Conservation (phyloP, 2,888 invertebrate genomes). For the Tiliacea citrago region DNA sequence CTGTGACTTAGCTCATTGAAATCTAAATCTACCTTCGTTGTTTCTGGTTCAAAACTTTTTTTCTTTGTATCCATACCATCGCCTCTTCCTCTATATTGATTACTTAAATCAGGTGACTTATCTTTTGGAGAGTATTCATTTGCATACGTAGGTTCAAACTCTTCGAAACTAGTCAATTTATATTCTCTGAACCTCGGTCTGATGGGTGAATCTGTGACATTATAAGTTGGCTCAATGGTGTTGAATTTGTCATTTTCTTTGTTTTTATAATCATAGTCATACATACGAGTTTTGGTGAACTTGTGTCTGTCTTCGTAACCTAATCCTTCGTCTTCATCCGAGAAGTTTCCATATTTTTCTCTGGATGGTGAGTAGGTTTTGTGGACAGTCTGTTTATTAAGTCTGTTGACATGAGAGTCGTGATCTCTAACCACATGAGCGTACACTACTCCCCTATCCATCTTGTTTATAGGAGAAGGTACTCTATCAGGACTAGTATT, state of each 20-base stretch:
- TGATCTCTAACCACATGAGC: slow-evolving; percentile 93
- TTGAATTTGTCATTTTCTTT: slow-evolving; percentile 85
- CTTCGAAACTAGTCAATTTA: slow-evolving; percentile 88
- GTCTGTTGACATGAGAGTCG: slow-evolving; percentile 74
- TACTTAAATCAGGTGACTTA: slow-evolving; percentile 80
- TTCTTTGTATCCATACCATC: slow-evolving; percentile 93
- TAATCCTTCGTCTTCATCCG: slow-evolving; percentile 95
- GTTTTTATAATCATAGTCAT: slow-evolving; percentile 87
- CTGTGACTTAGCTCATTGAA: slow-evolving; percentile 93
- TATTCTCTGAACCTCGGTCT: slow-evolving; percentile 92
- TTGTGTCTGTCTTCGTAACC: slow-evolving; percentile 92
- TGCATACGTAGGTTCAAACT: slow-evolving; percentile 88
- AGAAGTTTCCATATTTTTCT: slow-evolving; percentile 90
- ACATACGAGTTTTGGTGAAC: slow-evolving; percentile 77
- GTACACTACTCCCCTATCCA: slow-evolving; percentile 93
- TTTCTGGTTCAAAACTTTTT: slow-evolving; percentile 85
- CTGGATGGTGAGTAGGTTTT: slow-evolving; percentile 87
- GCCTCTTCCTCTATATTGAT: slow-evolving; percentile 90
- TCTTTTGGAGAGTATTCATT: slow-evolving; percentile 82
- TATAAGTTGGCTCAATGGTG: slow-evolving; percentile 81
- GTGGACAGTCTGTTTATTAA: slow-evolving; percentile 88
- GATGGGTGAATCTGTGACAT: slow-evolving; percentile 91
- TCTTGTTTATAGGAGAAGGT: slow-evolving; percentile 86
- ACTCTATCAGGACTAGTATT: slow-evolving; percentile 87
- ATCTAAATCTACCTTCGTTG: slow-evolving; percentile 82